A percentile compares a stretch with the other conserved stretches of the same genome.
Evolutionary conservation across 2,797 vertebrate species (phyloP).

Genomic region (Megalops cyprinoides): DNA sequence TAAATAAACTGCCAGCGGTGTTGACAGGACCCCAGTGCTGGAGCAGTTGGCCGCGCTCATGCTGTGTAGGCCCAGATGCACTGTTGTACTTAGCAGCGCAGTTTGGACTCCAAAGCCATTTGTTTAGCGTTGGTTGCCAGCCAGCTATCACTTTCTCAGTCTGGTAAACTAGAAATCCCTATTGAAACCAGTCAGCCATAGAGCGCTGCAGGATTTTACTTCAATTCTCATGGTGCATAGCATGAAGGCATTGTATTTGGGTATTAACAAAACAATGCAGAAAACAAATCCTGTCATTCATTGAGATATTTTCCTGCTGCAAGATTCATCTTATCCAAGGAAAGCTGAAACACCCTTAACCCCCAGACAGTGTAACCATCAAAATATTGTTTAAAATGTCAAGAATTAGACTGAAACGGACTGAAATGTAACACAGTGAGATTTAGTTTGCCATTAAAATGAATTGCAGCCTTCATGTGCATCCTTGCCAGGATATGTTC

Average conservation of each 20-base stretch:
- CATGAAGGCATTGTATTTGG: conserved; percentile 6
- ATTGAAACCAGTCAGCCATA: conserved; percentile 6
- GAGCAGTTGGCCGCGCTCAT: conserved; percentile 16
- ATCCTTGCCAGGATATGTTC: neutral
- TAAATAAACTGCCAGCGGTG: conserved; percentile 32
- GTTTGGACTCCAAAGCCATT: conserved; percentile 25
- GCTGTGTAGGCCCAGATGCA: conserved; percentile 15
- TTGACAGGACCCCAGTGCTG: conserved; percentile 25
- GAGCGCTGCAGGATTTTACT: conserved; percentile 11
- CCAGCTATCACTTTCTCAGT: conserved; percentile 17
- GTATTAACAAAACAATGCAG: conserved; percentile 13
- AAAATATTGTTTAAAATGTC: neutral
- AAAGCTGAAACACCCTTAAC: neutral
- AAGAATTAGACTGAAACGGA: neutral
- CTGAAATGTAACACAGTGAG: neutral
- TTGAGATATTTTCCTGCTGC: neutral
- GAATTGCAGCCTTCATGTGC: neutral
- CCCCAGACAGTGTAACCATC: neutral
- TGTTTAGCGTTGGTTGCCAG: conserved; percentile 34
- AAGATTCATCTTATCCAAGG: neutral
- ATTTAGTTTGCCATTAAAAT: neutral
- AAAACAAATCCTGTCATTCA: neutral
- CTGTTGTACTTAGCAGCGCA: neutral
- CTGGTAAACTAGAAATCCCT: conserved; percentile 21
- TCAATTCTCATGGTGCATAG: conserved; percentile 7